phyloP scores from a whole-genome alignment of 1,140 invertebrate species.

The Galleria mellonella region DNA sequence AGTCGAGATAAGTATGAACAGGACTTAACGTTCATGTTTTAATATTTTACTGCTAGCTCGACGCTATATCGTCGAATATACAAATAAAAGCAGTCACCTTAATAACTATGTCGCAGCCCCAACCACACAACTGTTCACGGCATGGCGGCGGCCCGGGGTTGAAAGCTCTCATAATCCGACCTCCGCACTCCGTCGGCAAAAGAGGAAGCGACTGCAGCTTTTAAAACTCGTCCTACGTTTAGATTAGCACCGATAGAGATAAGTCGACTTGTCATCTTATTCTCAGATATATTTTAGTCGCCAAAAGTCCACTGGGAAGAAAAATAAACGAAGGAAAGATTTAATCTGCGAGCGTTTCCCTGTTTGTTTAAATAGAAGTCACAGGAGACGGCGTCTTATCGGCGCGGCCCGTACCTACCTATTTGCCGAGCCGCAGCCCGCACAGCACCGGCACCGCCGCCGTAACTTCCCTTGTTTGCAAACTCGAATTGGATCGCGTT shows the following conservation, averaged over 20 bases:
- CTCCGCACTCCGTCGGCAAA: slow-evolving; percentile 18
- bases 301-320: slow-evolving; percentile 37
- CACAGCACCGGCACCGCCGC: slow-evolving; percentile 29
- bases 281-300: slow-evolving; percentile 41
- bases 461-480: slow-evolving; percentile 71
- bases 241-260: slow-evolving; percentile 48
- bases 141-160: slow-evolving; percentile 14
- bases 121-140: slow-evolving; percentile 10
- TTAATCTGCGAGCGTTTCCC: slow-evolving; percentile 61
- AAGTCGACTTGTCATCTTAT: slow-evolving; percentile 49
- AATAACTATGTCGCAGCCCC: slow-evolving; percentile 50
- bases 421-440: slow-evolving; percentile 57
- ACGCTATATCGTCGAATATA: slow-evolving; percentile 49
- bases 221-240: slow-evolving; percentile 45
- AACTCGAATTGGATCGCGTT: slow-evolving; percentile 70
- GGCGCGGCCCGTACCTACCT: slow-evolving; percentile 43
- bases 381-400: slow-evolving; percentile 63
- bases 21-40: slow-evolving; percentile 40
- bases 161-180: slow-evolving; percentile 58
- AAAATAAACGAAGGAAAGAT: slow-evolving; percentile 62
- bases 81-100: slow-evolving; percentile 59
- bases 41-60: slow-evolving; percentile 61
- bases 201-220: slow-evolving; percentile 35
- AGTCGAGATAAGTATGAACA: too few species aligned
- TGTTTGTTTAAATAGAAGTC: slow-evolving; percentile 68